Base-by-base conservation (phyloP, 1,140 invertebrate species). In the Saccostrea echinata region DNA sequence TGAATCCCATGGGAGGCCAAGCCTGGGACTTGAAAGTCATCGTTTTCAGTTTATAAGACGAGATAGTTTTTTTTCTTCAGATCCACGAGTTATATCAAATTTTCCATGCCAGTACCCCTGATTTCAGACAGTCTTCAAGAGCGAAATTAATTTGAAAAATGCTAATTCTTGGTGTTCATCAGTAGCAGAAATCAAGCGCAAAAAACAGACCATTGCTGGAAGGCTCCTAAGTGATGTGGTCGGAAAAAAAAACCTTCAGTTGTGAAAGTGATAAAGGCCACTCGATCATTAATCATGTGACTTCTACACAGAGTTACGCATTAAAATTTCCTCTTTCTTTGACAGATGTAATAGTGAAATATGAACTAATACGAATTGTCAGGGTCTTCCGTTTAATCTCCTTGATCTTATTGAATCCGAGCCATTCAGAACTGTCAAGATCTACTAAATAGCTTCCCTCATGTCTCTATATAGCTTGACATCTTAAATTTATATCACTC, bases 81-180 rank as follows among this genome's bases (percentile, higher is more conserved):
- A 53, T 52, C 52, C 27, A 21, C 81, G 16, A 51, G 35, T 53
- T 83, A 53, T 53, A 52, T 83, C 81, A 83, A 53, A 83, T 83
- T 83, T 83, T 83, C 81, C 81, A 35, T 30, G 81, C 52, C 43
- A 52, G 35, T 84, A 33, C 85, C 71, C 83, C 51, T 89, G 80
- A 86, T 87, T 84, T 87, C 85, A 85, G 88, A 86, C 83, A 87
- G 57, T 52, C 84, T 87, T 86, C 86, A 84, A 85, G 76, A 64
- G 83, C 84, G 84, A 84, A 89, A 87, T 89, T 87, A 89, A 87
- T 89, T 89, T 89, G 51, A 87, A 89, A 89, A 89, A 84, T 84
- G 85, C 86, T 87, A 87, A 87, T 87, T 80, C 43, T 81, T 30
- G 24, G 11, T n/a, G 43, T 68, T 87, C 80, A 84, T 87, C 81